Evolutionary conservation across 2,113 vertebrate species (phyloP).

Genomic region (Peromyscus polionotus): DNA sequence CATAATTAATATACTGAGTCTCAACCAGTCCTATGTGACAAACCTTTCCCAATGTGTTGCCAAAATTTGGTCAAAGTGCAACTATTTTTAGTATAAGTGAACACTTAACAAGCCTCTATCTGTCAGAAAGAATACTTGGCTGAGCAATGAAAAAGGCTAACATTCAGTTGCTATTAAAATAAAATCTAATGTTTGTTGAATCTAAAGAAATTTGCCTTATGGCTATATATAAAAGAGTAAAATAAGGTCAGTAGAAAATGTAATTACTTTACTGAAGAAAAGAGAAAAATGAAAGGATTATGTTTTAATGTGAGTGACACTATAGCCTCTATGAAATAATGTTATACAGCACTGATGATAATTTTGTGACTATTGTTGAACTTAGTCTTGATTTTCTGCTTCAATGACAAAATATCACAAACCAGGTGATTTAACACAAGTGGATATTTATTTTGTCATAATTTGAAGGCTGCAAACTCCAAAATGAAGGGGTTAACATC

Average conservation of each 20-base stretch:
- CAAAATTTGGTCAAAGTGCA: neutral
- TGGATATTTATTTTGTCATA: neutral
- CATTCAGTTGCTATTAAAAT: neutral
- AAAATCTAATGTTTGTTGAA: neutral
- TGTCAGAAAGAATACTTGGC: neutral
- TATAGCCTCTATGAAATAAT: neutral
- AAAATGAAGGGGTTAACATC: neutral
- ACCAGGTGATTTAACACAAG: neutral
- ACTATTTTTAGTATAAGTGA: neutral
- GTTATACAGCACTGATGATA: neutral
- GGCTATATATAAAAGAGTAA: neutral
- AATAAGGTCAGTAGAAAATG: neutral
- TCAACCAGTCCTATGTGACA: neutral
- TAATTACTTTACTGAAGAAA: neutral
- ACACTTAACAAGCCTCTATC: neutral
- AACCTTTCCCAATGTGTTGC: neutral
- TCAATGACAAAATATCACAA: neutral
- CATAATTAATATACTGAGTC: neutral
- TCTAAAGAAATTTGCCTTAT: neutral
- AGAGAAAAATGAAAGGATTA: neutral
- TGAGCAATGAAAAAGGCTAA: neutral
- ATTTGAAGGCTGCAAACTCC: neutral
- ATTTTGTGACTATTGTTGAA: neutral
- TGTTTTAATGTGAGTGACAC: neutral
- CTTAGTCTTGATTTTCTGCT: neutral